Base-by-base conservation (phyloP, 2,797 vertebrate species). In the Chaenodraco wilsoni region DNA sequence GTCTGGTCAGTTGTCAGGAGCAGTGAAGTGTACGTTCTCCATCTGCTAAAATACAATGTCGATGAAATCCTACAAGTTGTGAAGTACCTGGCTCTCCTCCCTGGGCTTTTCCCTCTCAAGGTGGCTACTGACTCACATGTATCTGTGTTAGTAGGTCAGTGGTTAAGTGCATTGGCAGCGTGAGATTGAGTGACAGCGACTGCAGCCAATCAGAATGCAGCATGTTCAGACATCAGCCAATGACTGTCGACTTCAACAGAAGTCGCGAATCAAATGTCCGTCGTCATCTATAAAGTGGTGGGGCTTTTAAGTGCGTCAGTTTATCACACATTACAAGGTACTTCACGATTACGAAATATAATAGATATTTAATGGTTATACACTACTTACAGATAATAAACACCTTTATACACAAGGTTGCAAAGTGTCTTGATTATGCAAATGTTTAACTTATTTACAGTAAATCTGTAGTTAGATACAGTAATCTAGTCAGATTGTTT, bases 111-210 rank as follows among this genome's bases (percentile, higher is more conserved):
- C 81, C 90, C 89, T 89, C 72, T 79, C 69, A 91, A 89, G 91
- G 85, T 90, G 87, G 87, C 82, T 65, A 52, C 91, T 89, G 92
- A 90, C 92, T 94, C 93, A 27, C 27, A 91, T 87, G 92, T 94
- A 97, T 97, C 89, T 97, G 95, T 97, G 96, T 97, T 97, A 97
- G 96, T 97, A 95, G 96, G 96, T 97, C 97, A 97, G 81, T 87
- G 87, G 55, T 84, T 84, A 88, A 92, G 65, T 81, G 91, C 78
- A 93, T 93, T 94, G 92, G 92, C 76, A 90, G 90, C 55, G 74
- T 54, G 27, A 9, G 17, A 5, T 62, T 84, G 41, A 94, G 17
- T 81, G 94, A 87, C 93, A 88, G 82, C 44, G 12, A 0, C 15
- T 0, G 2, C 44, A 74, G 82, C 94, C 94, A 94, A 94, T 94